Percentiles rank a stretch among this genome's conserved stretches.
Evolutionary conservation across 2,113 vertebrate species (phyloP).

Genomic region (Ia io): DNA sequence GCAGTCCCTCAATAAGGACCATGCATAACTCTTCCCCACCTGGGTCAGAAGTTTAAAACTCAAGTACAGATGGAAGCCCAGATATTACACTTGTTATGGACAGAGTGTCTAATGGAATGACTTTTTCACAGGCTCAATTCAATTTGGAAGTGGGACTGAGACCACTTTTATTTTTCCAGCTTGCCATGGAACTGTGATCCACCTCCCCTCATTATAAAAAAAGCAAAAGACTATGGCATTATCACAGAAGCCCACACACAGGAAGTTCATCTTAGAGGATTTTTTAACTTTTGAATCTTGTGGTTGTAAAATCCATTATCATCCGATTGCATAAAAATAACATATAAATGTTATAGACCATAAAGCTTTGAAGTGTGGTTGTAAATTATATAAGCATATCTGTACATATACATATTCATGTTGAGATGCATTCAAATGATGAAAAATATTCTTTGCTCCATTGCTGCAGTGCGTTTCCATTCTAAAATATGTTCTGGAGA

Average conservation of each 20-base stretch:
- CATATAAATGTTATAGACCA: conserved; percentile 66
- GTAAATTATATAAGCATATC: conserved; percentile 4
- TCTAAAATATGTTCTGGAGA: conserved; percentile 65
- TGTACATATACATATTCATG: conserved; percentile 73
- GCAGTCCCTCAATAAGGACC: background rate
- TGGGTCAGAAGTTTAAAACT: background rate
- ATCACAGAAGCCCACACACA: background rate
- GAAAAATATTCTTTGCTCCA: conserved; percentile 56
- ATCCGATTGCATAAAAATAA: conserved; percentile 72
- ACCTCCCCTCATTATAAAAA: background rate
- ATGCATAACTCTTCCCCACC: background rate
- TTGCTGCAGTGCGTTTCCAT: conserved; percentile 58
- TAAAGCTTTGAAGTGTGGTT: conserved; percentile 43
- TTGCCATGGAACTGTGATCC: background rate
- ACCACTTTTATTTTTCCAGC: conserved; percentile 1
- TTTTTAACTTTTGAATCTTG: conserved; percentile 66
- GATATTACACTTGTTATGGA: background rate
- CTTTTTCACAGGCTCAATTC: background rate
- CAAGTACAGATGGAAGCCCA: background rate
- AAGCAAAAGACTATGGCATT: background rate
- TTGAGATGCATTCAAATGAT: conserved; percentile 61
- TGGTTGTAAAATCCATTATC: conserved; percentile 70
- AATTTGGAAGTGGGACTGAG: background rate
- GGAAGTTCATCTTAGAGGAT: conserved; percentile 38
- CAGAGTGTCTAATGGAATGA: background rate